A percentile compares a stretch with the other conserved stretches of the same genome.
Evolutionary conservation across 2,888 invertebrate genomes (phyloP).

Genomic region (Nymphalis urticae): DNA sequence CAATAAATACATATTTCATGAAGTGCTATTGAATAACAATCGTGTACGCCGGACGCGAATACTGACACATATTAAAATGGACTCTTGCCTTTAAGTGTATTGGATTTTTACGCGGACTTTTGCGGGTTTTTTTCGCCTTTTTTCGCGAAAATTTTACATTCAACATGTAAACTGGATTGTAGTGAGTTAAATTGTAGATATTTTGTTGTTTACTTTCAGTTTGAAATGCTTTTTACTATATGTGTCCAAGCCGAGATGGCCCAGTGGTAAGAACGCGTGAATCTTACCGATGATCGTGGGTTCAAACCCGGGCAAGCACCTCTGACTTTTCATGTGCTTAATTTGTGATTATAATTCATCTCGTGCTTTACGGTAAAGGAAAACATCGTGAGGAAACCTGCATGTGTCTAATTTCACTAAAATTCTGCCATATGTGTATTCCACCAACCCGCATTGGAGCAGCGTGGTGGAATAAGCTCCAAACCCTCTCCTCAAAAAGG

Average conservation of each 20-base stretch:
- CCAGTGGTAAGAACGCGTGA: no score
- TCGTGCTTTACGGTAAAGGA: no score
- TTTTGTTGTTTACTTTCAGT: neutral
- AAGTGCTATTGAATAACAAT: conserved; percentile 71
- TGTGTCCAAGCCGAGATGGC: neutral
- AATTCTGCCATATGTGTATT: no score
- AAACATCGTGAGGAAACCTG: no score
- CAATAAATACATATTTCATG: conserved; percentile 75
- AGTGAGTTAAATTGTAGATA: neutral
- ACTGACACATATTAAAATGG: conserved; percentile 65
- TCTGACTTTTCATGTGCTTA: no score
- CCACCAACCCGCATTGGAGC: no score
- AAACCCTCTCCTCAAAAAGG: no score
- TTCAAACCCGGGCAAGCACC: no score
- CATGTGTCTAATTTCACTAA: no score
- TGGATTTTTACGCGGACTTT: conserved; percentile 43
- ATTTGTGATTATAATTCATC: no score
- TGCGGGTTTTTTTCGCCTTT: conserved; percentile 24
- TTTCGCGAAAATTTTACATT: neutral
- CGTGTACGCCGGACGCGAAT: conserved; percentile 43
- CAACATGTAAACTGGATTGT: neutral
- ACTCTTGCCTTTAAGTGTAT: conserved; percentile 48
- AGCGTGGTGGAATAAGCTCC: no score
- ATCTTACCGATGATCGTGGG: no score
- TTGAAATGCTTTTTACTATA: neutral